phyloP scores from a whole-genome alignment of 2,113 vertebrate genomes.

The Myocastor coypus region DNA sequence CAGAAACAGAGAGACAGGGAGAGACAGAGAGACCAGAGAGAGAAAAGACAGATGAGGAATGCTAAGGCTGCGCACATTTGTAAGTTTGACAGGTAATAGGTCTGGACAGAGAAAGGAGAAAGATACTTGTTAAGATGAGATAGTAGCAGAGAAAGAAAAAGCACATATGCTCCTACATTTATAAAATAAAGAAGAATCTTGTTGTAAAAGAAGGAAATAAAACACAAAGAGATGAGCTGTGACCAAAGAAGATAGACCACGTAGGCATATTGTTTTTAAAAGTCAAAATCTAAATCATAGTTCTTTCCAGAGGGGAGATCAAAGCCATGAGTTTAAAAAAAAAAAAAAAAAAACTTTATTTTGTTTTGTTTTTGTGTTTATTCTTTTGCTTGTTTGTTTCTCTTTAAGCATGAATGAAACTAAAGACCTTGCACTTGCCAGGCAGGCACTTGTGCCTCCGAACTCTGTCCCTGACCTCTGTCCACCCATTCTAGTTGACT shows the following conservation, averaged over 20 bases:
- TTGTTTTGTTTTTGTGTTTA: too few relatives aligned
- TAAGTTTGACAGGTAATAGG: neutral
- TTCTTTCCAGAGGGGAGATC: rapidly evolving
- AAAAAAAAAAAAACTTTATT: too few relatives aligned
- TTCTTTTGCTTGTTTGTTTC: too few relatives aligned
- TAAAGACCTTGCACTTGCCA: too few relatives aligned
- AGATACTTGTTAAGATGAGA: neutral
- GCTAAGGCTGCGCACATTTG: neutral
- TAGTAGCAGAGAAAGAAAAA: neutral
- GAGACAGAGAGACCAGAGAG: neutral
- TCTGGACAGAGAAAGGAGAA: neutral
- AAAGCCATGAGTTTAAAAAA: too few relatives aligned
- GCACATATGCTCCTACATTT: neutral
- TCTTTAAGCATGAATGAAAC: too few relatives aligned
- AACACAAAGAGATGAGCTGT: neutral
- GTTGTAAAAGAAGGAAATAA: neutral
- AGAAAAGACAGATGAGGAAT: neutral
- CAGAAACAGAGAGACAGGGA: too few relatives aligned
- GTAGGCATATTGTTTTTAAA: neutral
- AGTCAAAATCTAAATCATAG: neutral
- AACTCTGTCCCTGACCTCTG: too few relatives aligned
- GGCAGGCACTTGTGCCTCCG: too few relatives aligned
- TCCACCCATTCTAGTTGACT: neutral
- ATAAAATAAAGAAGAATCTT: slow-evolving; percentile 16
- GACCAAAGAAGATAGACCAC: neutral